Base-by-base conservation (phyloP, 2,888 invertebrate genomes). In the Imbricaverruca yamaguchii region DNA sequence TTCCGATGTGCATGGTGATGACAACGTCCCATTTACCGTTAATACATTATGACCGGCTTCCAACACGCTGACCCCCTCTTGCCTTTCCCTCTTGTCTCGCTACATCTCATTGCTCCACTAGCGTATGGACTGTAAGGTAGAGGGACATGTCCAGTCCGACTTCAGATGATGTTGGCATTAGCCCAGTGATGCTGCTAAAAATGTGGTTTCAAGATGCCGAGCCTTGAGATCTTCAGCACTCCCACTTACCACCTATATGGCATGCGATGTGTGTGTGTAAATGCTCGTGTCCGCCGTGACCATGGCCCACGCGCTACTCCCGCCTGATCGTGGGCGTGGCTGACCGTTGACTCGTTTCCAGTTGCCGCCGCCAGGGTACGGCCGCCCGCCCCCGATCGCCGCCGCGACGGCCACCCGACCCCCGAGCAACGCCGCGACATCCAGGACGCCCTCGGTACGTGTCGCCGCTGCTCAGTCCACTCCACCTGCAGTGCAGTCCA, bases 331-430 rank as follows among this genome's bases (percentile, higher is more conserved):
- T 18, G 6, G 63, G n/a, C n/a, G n/a, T 63, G n/a, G 21, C 63
- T n/a, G 21, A n/a, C 21, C 63, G n/a, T 39, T 25, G 39, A 25
- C 69, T 15, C 8, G 25, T 25, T 69, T 69, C 13, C 69, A 69
- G 69, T 15, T 79, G 18, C 61, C 69, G 61, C 80, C 69, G 65
- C 82, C 81, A 23, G 61, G 55, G 12, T 82, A 77, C 23, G 61
- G 80, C 10, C 39, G 53, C 18, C 63, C 23, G 23, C 67, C 67
- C 63, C 63, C 1, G 15, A 39, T 1, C 39, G 39, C 39, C 39
- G 39, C 39, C 39, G 39, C 39, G 39, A 39, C 39, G 39, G 39
- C 39, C 39, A 39, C 39, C 39, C 39, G 39, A 39, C 39, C 39
- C 39, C 13, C 0, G 69, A 69, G 1, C 69, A 69, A 4, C 23